These are phyloP conservation scores for Andrena fulva DNA, from an alignment of 2,888 invertebrate genomes.

Conservation along the genomic window DNA sequence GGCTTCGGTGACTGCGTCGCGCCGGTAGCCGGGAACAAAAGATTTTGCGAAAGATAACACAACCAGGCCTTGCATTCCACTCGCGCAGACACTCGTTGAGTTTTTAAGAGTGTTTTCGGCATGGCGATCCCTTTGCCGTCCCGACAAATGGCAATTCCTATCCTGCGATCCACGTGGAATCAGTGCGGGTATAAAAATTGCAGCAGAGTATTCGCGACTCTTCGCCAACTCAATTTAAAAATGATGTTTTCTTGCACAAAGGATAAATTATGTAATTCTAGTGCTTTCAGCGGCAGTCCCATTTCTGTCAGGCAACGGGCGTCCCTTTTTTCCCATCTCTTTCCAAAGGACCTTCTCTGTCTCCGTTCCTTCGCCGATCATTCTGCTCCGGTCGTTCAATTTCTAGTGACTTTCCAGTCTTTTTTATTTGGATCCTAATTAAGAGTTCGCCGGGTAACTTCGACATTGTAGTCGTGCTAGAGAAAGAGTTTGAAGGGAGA, in stretches of 20 bases:
- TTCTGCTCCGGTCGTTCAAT: slow-evolving; percentile 27
- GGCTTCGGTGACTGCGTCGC: slow-evolving; percentile 20
- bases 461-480: slow-evolving; percentile 38
- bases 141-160: neutral
- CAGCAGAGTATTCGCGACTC: neutral
- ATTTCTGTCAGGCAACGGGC: neutral
- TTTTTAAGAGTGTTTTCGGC: slow-evolving; percentile 4
- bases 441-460: slow-evolving; percentile 51
- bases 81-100: slow-evolving; percentile 1
- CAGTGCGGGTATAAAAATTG: neutral
- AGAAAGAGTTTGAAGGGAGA: slow-evolving; percentile 25
- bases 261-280: slow-evolving; percentile 37
- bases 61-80: slow-evolving; percentile 3
- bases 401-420: slow-evolving; percentile 27
- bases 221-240: neutral
- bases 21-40: slow-evolving; percentile 33
- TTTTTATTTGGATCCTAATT: slow-evolving; percentile 62
- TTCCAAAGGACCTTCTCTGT: slow-evolving; percentile 12
- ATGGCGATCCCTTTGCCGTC: neutral
- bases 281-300: slow-evolving; percentile 2
- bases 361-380: slow-evolving; percentile 29
- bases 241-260: slow-evolving; percentile 11
- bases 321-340: neutral
- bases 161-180: neutral
- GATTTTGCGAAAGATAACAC: slow-evolving; percentile 25